phyloP scores from a whole-genome alignment of 2,888 invertebrate genomes.

The Machimus rusticus region DNA sequence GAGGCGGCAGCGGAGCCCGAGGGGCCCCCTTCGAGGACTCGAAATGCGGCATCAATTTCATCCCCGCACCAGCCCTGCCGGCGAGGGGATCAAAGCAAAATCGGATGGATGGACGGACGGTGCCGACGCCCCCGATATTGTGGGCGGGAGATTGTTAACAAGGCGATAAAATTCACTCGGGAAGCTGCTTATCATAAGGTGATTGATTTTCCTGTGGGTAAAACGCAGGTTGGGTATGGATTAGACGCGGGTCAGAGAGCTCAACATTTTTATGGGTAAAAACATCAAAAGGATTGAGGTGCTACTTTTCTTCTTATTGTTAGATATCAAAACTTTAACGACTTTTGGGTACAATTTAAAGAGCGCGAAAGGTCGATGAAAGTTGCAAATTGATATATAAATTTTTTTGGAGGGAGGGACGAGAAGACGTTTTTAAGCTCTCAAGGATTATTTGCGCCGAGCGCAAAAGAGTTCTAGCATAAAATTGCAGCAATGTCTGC shows the following conservation, averaged over 20 bases:
- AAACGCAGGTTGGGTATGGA: neutral
- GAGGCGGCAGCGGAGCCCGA: neutral
- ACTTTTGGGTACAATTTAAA: neutral
- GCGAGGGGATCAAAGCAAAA: neutral
- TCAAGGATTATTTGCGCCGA: neutral
- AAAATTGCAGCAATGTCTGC: neutral
- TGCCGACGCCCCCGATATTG: slow-evolving; percentile 1
- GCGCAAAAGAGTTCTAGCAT: neutral
- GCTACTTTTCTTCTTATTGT: neutral
- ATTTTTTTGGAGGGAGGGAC: neutral
- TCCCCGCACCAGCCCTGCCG: neutral
- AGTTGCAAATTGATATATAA: neutral
- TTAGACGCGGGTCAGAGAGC: neutral
- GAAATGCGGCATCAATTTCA: neutral
- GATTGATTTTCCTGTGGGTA: neutral
- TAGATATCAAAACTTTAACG: neutral
- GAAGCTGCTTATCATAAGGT: neutral
- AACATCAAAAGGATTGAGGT: neutral
- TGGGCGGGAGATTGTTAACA: neutral
- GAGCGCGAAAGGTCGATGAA: neutral
- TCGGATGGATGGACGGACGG: neutral
- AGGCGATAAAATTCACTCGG: neutral
- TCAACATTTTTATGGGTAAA: neutral
- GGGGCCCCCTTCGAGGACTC: neutral
- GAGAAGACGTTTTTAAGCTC: neutral